phyloP scores from a whole-genome alignment of 2,113 vertebrate species.

The Lepus americanus region DNA sequence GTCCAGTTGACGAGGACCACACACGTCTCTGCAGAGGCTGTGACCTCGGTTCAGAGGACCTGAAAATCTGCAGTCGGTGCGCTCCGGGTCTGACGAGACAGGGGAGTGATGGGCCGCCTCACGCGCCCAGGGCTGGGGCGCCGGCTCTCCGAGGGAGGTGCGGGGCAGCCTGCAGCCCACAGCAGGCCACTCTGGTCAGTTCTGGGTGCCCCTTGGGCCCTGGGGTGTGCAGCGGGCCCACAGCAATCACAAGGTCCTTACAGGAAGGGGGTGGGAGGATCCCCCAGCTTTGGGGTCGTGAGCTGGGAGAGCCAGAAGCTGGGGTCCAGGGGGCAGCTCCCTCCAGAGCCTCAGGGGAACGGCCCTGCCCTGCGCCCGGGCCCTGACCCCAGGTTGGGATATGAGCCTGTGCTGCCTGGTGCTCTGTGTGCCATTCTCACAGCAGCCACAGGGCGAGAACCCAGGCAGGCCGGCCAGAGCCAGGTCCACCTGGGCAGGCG shows the following conservation, averaged over 20 bases:
- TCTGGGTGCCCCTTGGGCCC: rapidly evolving
- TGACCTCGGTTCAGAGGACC: not conserved
- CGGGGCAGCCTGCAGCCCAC: not conserved
- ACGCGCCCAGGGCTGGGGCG: too few species aligned
- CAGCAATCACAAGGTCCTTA: not conserved
- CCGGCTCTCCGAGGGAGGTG: not conserved
- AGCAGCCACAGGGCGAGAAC: too few species aligned
- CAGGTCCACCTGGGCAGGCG: too few species aligned
- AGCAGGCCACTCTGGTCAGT: not conserved
- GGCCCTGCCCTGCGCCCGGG: not conserved
- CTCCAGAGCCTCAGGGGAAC: not conserved
- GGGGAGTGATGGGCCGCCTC: rapidly evolving
- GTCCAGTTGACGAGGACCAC: not conserved
- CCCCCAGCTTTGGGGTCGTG: not conserved
- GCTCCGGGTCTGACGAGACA: not conserved
- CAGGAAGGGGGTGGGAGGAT: not conserved
- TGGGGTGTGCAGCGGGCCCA: not conserved
- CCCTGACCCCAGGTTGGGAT: not conserved
- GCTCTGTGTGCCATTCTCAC: rapidly evolving
- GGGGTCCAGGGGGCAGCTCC: too few species aligned
- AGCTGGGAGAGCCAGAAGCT: not conserved
- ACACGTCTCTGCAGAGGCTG: not conserved
- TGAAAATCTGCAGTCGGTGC: not conserved
- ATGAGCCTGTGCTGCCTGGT: not conserved
- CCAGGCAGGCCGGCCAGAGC: too few species aligned